Evolutionary conservation across 1,140 invertebrate genomes (phyloP), one percentile per base, ranked within the genome.

Genomic region (Laupala kohalensis): DNA sequence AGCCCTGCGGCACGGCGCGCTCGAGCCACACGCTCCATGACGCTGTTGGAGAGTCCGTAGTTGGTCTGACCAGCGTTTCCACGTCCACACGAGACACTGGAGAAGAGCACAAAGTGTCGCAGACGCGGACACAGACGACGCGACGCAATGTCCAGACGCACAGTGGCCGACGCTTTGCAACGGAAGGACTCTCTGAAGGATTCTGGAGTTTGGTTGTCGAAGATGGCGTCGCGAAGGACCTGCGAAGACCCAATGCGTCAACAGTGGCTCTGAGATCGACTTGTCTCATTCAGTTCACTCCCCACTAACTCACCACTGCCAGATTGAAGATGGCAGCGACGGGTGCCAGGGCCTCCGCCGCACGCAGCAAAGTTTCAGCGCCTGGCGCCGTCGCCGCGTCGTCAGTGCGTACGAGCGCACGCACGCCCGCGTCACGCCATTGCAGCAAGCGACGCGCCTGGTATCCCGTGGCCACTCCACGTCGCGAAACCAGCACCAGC

Each of bases 281-380:
- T n/a, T n/a, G n/a, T n/a, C n/a, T n/a, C n/a, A n/a, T n/a, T n/a
- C n/a, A n/a, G n/a, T n/a, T n/a, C n/a, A n/a, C n/a, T n/a, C n/a
- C 53, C n/a, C 53, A 13, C 53, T 63, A 80, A 71, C 69, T 82
- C 82, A 6, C 85, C 72, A 88, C 88, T 9, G 92, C 91, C 25
- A 93, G 80, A 78, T 94, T 91, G 78, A 93, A 94, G n/a, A 94
- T 87, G 23, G 84, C 90, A 64, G 87, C 89, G 64, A 94, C 82
- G 9, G 87, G 87, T 3, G 85, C 90, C 1, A 89, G 75, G 71
- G 81, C 76, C 2, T 75, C 76, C 2, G 88, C 85, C 29, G 85
- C 82, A 69, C 84, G 79, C 4, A 93, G 70, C 25, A 93, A 80
- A 4, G 81, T 73, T 67, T 85, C 83, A 69, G 80, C 85, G 0